Base-by-base conservation (phyloP, 2,888 invertebrate species). In the Lepidocyrtinus sp. region DNA sequence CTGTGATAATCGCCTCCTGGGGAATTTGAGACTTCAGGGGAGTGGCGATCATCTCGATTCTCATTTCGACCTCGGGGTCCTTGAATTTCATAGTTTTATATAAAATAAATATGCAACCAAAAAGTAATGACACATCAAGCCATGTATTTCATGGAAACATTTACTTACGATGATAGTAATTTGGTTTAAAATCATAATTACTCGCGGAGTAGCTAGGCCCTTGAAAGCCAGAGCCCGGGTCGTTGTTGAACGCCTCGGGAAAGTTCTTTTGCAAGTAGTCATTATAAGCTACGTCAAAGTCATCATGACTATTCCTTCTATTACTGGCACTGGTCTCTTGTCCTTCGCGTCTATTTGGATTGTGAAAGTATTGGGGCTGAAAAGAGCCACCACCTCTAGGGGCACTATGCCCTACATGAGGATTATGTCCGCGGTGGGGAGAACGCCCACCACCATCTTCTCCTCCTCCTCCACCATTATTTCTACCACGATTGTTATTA, bases 191-290 rank as follows among this genome's bases (percentile, higher is more conserved):
- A 45, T 80, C 62, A 59, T 72, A 65, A 15, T 63, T 36, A 50
- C 75, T 69, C 50, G 72, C 27, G 21, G 15, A 36, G 27, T 63
- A 63, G 22, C 70, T 70, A 25, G 69, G 19, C 19, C 64, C 27
- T 25, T 22, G 46, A 36, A 19, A 19, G 65, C n/a, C 24, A 36
- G 45, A 64, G 22, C 65, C 22, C 1, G 65, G 72, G 26, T 36
- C 12, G 12, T 50, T 79, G 27, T 77, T 71, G 26, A 84, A 83
- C 15, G 77, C 87, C 81, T 90, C 89, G 0, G 90, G 90, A 87
- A 90, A 90, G 12, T 89, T 86, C 84, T 88, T 88, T 69, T 88
- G 88, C 77, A 90, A 89, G 80, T 90, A 90, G 70, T 90, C 90
- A 75, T 90, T 90, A 81, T 88, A 88, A n/a, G 85, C 87, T 46